These are phyloP conservation scores for Bombycilla garrulus DNA, from an alignment of 2,113 vertebrate genomes.

Conservation along the genomic window DNA sequence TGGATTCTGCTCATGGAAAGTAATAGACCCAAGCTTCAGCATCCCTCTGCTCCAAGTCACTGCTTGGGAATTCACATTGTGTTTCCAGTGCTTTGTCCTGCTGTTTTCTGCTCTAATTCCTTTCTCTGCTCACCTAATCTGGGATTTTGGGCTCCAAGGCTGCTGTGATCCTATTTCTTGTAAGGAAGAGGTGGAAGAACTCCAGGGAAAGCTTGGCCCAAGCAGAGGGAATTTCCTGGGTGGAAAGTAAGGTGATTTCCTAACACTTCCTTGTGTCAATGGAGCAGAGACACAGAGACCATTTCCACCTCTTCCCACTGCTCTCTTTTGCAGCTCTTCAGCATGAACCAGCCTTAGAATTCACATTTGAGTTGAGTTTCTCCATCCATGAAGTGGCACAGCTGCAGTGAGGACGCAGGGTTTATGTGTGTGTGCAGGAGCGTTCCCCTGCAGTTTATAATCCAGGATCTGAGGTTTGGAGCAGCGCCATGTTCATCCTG, in stretches of 20 bases:
- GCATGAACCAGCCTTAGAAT: accelerated
- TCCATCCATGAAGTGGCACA: background rate
- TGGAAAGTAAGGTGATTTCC: no score
- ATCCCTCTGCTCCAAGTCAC: background rate
- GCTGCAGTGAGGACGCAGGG: accelerated
- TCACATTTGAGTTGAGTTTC: background rate
- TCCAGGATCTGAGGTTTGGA: background rate
- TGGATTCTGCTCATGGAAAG: background rate
- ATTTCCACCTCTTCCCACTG: background rate
- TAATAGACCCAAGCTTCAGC: accelerated
- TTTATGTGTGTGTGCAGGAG: background rate
- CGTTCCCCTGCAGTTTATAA: accelerated
- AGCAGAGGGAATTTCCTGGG: background rate
- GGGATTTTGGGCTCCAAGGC: accelerated
- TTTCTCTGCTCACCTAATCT: background rate
- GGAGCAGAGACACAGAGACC: background rate
- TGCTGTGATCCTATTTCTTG: background rate
- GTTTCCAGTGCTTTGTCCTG: background rate
- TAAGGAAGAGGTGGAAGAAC: background rate
- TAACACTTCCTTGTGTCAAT: accelerated
- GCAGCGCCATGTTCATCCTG: accelerated
- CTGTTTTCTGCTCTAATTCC: background rate
- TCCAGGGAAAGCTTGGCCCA: background rate
- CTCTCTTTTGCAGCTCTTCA: background rate
- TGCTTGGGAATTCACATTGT: background rate